Conservation (phyloP, 1,140 invertebrate genomes). For the Macrobrachium nipponense region DNA sequence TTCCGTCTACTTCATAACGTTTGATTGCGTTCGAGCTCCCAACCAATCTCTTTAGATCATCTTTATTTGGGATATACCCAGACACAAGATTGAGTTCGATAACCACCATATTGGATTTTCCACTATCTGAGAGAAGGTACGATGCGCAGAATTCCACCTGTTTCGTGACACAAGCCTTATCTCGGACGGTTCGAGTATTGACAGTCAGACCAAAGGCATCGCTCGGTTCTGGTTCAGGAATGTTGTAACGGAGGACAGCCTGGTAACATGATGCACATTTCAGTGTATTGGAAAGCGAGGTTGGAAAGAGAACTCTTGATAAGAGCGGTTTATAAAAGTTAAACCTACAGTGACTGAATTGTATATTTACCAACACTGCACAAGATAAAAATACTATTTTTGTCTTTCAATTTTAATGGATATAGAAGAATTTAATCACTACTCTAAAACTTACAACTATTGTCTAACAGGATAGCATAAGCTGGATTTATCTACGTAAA, state of each 20-base stretch:
- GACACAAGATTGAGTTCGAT: constrained; percentile 63
- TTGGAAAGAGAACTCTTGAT: background rate
- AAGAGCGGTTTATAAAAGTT: too few species aligned
- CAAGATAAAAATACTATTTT: too few species aligned
- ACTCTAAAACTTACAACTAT: background rate
- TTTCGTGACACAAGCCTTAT: constrained; percentile 21
- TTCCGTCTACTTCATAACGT: constrained; percentile 68
- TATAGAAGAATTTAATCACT: too few species aligned
- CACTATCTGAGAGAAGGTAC: constrained; percentile 35
- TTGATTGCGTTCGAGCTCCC: constrained; percentile 64
- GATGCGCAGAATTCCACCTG: constrained; percentile 21
- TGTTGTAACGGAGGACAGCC: constrained; percentile 35
- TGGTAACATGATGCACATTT: background rate
- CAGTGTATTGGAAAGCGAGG: background rate
- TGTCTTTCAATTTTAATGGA: too few species aligned
- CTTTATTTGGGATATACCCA: constrained; percentile 49
- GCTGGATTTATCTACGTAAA: too few species aligned
- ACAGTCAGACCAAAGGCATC: constrained; percentile 17
- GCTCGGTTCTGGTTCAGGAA: background rate
- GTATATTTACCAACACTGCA: too few species aligned
- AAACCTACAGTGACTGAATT: too few species aligned
- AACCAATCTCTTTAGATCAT: constrained; percentile 30
- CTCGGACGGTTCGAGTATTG: background rate
- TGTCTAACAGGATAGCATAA: too few species aligned
- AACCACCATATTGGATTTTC: constrained; percentile 62